Evolutionary conservation across 2,888 invertebrate species (phyloP).

Genomic region (Nemotelus nigrinus): DNA sequence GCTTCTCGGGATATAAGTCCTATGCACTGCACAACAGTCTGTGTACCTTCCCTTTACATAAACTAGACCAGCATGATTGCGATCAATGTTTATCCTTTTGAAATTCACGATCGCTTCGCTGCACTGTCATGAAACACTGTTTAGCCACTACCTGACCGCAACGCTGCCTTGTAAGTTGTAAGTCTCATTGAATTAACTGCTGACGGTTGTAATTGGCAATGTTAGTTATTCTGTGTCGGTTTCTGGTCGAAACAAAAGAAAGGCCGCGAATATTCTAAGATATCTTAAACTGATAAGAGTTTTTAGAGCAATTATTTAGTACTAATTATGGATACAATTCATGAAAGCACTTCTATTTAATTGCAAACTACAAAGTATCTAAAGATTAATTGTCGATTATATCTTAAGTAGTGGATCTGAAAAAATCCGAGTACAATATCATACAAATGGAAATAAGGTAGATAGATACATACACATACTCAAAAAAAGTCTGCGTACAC

Average conservation of each 20-base stretch:
- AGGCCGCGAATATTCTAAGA: neutral
- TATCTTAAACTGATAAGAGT: no score
- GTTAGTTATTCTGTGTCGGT: constrained; percentile 9
- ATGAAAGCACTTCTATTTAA: no score
- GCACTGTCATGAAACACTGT: constrained; percentile 15
- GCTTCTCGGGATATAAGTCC: neutral
- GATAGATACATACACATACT: no score
- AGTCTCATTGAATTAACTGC: constrained; percentile 11
- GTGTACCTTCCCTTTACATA: neutral
- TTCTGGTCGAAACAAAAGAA: neutral
- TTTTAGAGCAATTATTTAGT: no score
- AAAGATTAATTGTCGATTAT: no score
- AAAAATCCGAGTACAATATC: no score
- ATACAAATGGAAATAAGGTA: no score
- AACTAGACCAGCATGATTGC: neutral
- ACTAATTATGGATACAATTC: no score
- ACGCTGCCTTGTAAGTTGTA: neutral
- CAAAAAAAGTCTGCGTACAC: no score
- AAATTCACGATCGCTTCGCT: constrained; percentile 27
- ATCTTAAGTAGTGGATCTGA: no score
- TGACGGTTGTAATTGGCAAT: constrained; percentile 15
- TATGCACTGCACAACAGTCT: no score
- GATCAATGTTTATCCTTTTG: constrained; percentile 26
- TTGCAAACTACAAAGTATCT: no score
- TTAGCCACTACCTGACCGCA: constrained; percentile 15